phyloP scores from a whole-genome alignment of 30 jellyfish, hydroid and myxozoan genomes.

The Cassiopea xamachana region DNA sequence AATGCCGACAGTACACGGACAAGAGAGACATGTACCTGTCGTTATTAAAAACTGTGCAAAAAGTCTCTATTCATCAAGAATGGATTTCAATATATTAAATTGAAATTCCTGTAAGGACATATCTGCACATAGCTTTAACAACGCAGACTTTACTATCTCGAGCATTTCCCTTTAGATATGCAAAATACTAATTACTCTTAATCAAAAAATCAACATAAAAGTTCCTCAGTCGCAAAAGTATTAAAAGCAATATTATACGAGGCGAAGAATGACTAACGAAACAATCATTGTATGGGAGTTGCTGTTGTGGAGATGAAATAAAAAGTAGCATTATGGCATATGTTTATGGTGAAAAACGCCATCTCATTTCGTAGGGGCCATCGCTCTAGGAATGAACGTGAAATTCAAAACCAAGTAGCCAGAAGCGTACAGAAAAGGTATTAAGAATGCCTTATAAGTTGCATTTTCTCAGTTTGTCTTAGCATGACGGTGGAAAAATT shows the following conservation, averaged over 20 bases:
- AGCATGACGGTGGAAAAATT: no score
- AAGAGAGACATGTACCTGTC: neutral
- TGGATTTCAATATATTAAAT: slow-evolving; percentile 2
- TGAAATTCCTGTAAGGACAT: neutral
- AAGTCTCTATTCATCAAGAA: neutral
- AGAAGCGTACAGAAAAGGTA: no score
- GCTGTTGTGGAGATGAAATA: neutral
- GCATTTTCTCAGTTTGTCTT: no score
- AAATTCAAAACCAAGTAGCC: no score
- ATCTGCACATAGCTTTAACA: neutral
- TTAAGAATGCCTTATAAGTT: no score
- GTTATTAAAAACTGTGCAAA: slow-evolving; percentile 9
- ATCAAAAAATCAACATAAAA: neutral
- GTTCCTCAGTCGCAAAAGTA: neutral
- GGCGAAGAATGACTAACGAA: neutral
- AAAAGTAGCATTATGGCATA: no score
- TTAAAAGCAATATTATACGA: neutral
- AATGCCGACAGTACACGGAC: neutral
- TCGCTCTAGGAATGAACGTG: no score
- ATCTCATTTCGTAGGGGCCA: no score
- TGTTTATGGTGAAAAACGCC: no score
- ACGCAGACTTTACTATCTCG: neutral
- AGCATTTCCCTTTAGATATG: neutral
- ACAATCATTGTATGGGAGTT: neutral
- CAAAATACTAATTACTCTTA: neutral